Conservation (phyloP, 2,797 vertebrate genomes). For the Macroramphosus scolopax region DNA sequence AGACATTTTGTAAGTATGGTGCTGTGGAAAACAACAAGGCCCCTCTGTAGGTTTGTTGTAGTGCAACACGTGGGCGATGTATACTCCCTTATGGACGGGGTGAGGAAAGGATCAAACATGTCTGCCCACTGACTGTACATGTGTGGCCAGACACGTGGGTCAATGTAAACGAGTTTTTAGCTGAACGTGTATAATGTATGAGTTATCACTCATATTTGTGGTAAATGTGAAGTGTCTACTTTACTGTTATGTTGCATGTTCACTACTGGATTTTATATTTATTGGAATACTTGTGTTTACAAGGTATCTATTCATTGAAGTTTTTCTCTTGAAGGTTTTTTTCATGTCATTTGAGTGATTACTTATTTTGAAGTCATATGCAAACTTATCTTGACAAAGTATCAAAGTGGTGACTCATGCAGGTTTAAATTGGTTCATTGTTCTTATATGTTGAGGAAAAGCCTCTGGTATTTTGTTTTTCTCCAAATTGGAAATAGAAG, state of each 20-base stretch:
- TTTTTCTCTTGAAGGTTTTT: no score
- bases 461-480: constrained; percentile 10
- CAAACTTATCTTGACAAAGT: neutral
- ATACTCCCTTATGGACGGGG: constrained; percentile 39
- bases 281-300: no score
- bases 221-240: no score
- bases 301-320: no score
- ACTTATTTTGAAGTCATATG: neutral
- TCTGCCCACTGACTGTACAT: constrained; percentile 49
- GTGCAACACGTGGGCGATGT: constrained; percentile 63
- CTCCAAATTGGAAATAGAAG: constrained; percentile 3
- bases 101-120: constrained; percentile 64
- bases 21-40: neutral
- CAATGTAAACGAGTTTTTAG: neutral
- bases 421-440: neutral
- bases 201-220: no score
- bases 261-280: no score
- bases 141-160: constrained; percentile 63
- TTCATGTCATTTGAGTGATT: no score
- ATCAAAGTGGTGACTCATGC: no score
- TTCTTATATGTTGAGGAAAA: constrained; percentile 3
- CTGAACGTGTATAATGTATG: neutral
- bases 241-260: no score
- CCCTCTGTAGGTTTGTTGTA: constrained; percentile 58
- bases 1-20: no score